Evolutionary conservation across 2,797 vertebrate species (phyloP), one percentile per base, ranked within the genome.

Genomic region (Babyrousa celebensis): DNA sequence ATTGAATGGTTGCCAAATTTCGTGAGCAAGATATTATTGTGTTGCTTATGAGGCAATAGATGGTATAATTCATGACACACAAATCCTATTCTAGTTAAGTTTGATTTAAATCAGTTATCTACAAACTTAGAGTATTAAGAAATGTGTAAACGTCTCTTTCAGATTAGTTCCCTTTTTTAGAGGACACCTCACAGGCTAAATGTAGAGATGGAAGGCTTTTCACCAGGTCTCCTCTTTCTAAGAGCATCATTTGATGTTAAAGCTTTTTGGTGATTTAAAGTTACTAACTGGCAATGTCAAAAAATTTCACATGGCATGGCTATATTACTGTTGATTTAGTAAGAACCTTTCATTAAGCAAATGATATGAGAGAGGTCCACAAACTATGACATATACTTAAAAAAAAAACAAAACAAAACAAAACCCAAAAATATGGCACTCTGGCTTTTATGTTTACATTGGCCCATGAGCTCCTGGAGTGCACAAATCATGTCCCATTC

Each of bases 81-180:
- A 87, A 92, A 93, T 82, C 62, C 74, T 95, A 85, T 71, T 91
- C n/a, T 86, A 95, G 84, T 68, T 85, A 52, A 43, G 48, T 79
- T 54, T 85, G 21, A 89, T 67, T 93, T 82, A 95, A 92, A 93
- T 96, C 86, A 86, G 71, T 92, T 89, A 75, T 60, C 83, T 95
- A 93, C 40, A 97, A 92, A 89, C 29, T 48, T 83, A 92, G 75
- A 90, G 68, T 89, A 90, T 79, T 94, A 70, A 96, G 93, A 89
- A 84, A 84, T 20, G 63, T 95, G 75, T 97, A 93, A 95, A 97
- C 85, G 85, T 96, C 36, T 88, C 56, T 85, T 36, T 95, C 84
- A 70, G 91, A 75, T 79, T 71, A 79, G 43, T 80, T 96, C 8
- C 29, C 68, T 65, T 75, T 87, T 96, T 71, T 17, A 65, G 43